A percentile compares a stretch with the other conserved stretches of the same genome.
phyloP scores from a whole-genome alignment of 2,888 invertebrate genomes.

The Pristionchus exspectatus region DNA sequence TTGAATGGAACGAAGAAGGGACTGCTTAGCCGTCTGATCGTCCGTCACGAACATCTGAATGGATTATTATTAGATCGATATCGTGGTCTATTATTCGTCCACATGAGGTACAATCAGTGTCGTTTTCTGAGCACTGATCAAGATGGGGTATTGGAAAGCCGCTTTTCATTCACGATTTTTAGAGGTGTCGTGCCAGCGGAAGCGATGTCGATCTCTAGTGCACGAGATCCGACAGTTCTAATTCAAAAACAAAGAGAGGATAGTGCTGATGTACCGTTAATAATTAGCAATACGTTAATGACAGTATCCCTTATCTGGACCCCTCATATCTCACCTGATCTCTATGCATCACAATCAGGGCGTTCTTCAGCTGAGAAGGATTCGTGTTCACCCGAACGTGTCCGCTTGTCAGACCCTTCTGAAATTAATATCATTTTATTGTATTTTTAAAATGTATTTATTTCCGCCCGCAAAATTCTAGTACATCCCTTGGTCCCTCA shows the following conservation, averaged over 20 bases:
- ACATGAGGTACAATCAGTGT: no score
- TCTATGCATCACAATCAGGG: conserved; percentile 67
- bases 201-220: no score
- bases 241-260: no score
- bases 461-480: not conserved
- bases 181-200: no score
- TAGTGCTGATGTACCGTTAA: no score
- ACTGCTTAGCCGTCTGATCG: conserved; percentile 68
- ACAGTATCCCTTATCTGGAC: not conserved
- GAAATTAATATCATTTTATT: conserved; percentile 49
- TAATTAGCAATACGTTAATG: not conserved
- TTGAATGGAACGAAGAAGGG: conserved; percentile 69
- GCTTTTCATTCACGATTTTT: no score
- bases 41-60: conserved; percentile 71
- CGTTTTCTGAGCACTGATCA: no score
- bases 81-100: no score
- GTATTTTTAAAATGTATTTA: not conserved
- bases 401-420: conserved; percentile 68
- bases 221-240: no score
- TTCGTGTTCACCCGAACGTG: conserved; percentile 66
- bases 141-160: no score
- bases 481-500: not conserved
- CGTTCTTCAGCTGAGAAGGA: conserved; percentile 69
- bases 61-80: not conserved
- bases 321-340: conserved; percentile 63